Conservation (phyloP, 2,888 invertebrate species). For the Drosophila paracracens region DNA sequence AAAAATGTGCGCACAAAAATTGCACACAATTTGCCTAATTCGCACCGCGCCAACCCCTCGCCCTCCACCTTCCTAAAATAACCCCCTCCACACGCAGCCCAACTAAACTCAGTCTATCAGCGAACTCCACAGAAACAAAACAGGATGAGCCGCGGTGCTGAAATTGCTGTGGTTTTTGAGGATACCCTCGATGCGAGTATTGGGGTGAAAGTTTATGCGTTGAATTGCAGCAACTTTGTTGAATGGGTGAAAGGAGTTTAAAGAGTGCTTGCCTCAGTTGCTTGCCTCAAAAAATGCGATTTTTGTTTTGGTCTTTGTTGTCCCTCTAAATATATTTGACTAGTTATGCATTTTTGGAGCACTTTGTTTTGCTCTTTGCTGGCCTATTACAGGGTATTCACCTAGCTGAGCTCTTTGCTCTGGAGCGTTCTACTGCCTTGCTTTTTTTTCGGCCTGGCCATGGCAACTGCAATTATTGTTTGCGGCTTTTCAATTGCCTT, state of each 20-base stretch:
- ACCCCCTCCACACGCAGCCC: neutral
- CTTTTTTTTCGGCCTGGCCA: constrained; percentile 46
- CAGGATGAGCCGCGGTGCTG: constrained; percentile 68
- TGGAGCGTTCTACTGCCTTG: neutral
- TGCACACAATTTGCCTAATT: constrained; percentile 81
- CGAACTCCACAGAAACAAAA: constrained; percentile 24
- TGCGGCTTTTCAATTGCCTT: constrained; percentile 78
- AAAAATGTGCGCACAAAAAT: constrained; percentile 58
- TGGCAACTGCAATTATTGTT: constrained; percentile 76
- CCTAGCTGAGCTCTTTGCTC: neutral
- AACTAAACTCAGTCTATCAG: neutral
- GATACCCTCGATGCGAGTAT: constrained; percentile 27
- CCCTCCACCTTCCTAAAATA: neutral
- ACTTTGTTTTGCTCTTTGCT: neutral
- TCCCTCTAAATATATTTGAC: neutral
- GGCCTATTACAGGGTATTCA: constrained; percentile 24
- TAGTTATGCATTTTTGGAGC: neutral
- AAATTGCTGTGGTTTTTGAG: constrained; percentile 65
- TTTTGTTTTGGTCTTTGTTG: neutral
- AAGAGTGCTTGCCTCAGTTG: neutral
- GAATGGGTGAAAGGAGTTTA: neutral
- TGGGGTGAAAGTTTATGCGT: neutral
- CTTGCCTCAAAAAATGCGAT: neutral
- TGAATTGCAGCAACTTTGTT: neutral
- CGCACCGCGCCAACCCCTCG: constrained; percentile 42